These are phyloP conservation scores for Poeciliopsis paucimaculata DNA, from an alignment of 2,797 vertebrate species.

Conservation along the genomic window DNA sequence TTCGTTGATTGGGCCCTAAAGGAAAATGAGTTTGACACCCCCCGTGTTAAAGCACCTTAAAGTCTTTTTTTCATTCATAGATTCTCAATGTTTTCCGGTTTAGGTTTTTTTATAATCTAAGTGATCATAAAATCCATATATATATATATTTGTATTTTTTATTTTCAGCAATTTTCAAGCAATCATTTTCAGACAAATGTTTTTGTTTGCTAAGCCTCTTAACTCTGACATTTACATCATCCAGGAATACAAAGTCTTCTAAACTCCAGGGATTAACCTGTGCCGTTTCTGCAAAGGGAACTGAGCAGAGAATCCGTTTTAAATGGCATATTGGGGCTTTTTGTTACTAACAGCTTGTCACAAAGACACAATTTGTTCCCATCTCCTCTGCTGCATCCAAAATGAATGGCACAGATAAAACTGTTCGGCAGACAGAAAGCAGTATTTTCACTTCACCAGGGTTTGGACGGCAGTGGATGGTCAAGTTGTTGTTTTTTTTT, in stretches of 20 bases:
- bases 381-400: neutral
- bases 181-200: conserved; percentile 1
- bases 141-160: neutral
- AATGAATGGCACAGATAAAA: neutral
- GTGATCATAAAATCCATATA: no score
- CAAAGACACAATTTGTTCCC: neutral
- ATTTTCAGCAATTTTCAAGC: neutral
- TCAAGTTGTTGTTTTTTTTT: neutral
- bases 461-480: neutral
- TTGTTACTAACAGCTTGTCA: neutral
- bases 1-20: no score
- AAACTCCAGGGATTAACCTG: neutral
- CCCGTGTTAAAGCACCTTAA: no score
- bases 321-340: neutral
- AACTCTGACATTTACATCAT: neutral
- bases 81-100: no score
- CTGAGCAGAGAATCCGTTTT: neutral
- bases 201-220: conserved; percentile 5
- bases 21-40: no score
- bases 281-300: neutral
- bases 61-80: no score
- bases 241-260: conserved; percentile 3
- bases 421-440: neutral
- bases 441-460: neutral
- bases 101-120: no score